phyloP scores from a whole-genome alignment of 2,888 invertebrate genomes.

The Cybosia mesomella region DNA sequence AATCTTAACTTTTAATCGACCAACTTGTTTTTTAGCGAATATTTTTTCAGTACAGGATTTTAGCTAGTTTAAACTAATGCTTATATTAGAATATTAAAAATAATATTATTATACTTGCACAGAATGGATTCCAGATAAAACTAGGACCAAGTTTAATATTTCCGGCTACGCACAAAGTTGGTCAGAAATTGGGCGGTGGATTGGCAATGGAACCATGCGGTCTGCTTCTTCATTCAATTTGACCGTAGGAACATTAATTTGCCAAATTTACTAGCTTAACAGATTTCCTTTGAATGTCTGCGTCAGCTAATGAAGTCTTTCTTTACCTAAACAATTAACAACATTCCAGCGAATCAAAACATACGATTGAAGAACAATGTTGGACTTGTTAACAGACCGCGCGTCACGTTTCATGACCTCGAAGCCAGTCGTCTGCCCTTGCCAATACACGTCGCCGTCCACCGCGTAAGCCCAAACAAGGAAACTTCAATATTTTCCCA shows the following conservation, averaged over 20 bases:
- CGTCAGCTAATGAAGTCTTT: not conserved
- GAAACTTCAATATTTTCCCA: not conserved
- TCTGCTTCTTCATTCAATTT: conserved; percentile 18
- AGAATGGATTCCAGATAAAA: conserved; percentile 21
- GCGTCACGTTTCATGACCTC: conserved; percentile 44
- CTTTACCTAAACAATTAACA: not conserved
- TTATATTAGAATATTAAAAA: not conserved
- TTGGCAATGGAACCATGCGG: conserved; percentile 6
- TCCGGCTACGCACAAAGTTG: not conserved
- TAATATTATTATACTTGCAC: conserved; percentile 14
- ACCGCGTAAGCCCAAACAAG: conserved; percentile 18
- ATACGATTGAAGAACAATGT: conserved; percentile 6
- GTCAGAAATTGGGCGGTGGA: not conserved
- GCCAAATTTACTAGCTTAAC: not conserved
- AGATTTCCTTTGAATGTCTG: not conserved
- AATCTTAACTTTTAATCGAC: not conserved
- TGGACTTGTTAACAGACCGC: conserved; percentile 54
- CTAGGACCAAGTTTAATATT: conserved; percentile 19
- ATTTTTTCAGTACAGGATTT: not conserved
- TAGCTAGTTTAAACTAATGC: not conserved
- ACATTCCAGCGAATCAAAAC: conserved; percentile 16
- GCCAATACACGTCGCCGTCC: conserved; percentile 53
- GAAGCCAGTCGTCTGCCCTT: conserved; percentile 50
- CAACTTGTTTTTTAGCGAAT: not conserved
- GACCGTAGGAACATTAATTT: not conserved